Percentiles rank a stretch among this genome's conserved stretches.
Evolutionary conservation across 2,113 vertebrate species (phyloP).

Genomic region (Pardalotus punctatus): DNA sequence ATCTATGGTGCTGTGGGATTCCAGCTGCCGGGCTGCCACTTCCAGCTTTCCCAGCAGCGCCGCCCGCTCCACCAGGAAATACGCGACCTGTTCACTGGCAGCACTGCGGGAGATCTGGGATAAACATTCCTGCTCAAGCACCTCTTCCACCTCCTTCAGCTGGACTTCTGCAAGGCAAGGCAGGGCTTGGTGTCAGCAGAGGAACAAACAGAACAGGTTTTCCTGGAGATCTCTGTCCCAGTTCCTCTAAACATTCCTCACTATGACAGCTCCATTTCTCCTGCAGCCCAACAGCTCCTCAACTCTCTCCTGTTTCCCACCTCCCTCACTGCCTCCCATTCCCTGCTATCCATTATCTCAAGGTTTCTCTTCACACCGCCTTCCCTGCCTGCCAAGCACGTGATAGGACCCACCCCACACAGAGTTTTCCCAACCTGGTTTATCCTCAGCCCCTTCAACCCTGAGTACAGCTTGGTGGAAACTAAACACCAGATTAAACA

Average conservation of each 20-base stretch:
- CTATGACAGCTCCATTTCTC: neutral
- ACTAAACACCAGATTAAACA: neutral
- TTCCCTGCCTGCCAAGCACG: neutral
- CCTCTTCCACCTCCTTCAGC: slow-evolving; percentile 84
- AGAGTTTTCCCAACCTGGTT: neutral
- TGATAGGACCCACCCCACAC: neutral
- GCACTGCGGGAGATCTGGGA: slow-evolving; percentile 79
- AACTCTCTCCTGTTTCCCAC: neutral
- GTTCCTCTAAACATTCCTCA: neutral
- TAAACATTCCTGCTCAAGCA: slow-evolving; percentile 85
- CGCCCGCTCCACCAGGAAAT: slow-evolving; percentile 82
- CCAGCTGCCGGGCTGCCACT: slow-evolving; percentile 70
- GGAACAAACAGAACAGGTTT: neutral
- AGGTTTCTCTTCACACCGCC: neutral
- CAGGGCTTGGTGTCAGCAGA: neutral
- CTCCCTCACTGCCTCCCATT: neutral
- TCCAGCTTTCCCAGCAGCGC: slow-evolving; percentile 80
- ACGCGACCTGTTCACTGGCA: slow-evolving; percentile 83
- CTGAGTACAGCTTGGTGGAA: neutral
- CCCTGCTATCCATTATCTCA: neutral
- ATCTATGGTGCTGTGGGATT: slow-evolving; percentile 19
- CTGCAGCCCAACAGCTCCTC: neutral
- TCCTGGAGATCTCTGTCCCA: neutral
- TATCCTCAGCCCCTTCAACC: neutral
- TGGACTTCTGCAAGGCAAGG: slow-evolving; percentile 75